Evolutionary conservation across 2,888 invertebrate genomes (phyloP), one percentile per base, ranked within the genome.

Genomic region (Caenorhabditis wallacei): DNA sequence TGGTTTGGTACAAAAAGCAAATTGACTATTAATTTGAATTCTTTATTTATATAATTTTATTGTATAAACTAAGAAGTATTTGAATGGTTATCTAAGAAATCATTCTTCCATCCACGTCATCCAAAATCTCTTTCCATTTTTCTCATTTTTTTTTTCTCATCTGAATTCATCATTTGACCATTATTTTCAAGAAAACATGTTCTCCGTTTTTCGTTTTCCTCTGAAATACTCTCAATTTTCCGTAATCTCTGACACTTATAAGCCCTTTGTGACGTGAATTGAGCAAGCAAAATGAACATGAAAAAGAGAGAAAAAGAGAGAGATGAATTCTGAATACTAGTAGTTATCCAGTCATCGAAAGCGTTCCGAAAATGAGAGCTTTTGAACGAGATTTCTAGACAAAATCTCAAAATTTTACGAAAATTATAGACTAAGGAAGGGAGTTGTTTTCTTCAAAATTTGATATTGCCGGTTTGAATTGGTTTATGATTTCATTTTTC

Each of bases 241-340:
- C 48, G 51, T 51, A 64, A 64, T 64, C 64, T 64, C 64, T 64
- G 64, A 51, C 64, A 64, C 64, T 66, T 66, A 22, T 66, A 37
- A 66, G 66, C 53, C 35, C 53, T 53, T 40, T 40, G 37, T 66
- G 66, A 66, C 53, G 66, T 53, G 66, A 53, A 64, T 51, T 40
- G 51, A 64, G 51, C 64, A 64, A 46, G 46, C 16, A 46, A 46
- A 35, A 53, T 22, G 66, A 40, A 48, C 46, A 48, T 5, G 46
- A 48, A 48, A 46, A 43, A 22, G 43, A 26, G 11, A 11, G 40
- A 59, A 5, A 61, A 22, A 18, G 24, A 18, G 51, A 20, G 37
- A 22, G 22, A 53, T 53, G 24, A 11, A 30, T 5, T 30, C n/a
- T 66, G 51, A 51, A 66, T 51, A 64, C 64, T 64, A 64, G 61